Evolutionary conservation across 2,113 vertebrate species (phyloP), one percentile per base, ranked within the genome.

Genomic region (Elephas maximus): DNA sequence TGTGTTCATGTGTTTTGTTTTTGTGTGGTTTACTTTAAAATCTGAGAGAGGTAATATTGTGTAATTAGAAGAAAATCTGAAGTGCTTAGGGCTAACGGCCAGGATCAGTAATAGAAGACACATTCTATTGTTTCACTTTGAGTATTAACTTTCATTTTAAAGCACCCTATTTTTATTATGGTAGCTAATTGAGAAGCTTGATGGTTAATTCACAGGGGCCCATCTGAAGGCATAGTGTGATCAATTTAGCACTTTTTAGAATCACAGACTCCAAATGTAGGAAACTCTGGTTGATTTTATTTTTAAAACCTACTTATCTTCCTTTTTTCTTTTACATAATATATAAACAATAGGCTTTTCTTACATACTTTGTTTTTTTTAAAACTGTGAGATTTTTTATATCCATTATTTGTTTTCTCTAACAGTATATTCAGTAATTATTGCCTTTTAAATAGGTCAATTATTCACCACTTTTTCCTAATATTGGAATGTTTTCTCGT

Each of bases 61-160:
- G 33, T 81, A 79, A 62, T 88, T 91, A 90, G 63, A 85, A 96
- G 92, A 93, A 95, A 69, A 91, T 91, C 33, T 93, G 87, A 93
- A 92, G 28, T 76, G 33, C 33, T 82, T 60, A 48, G 23, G 33
- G 23, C 80, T 63, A 57, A 63, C 18, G 67, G 51, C 53, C 77
- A 53, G 44, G 10, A 67, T 71, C 57, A 37, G 62, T 62, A 89
- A 87, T 48, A 90, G 85, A 94, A 90, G 69, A 81, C 78, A 82
- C 17, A 67, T 30, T 73, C 26, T 95, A 0, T 81, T 80, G 51
- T 90, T 69, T 95, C 44, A 53, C 37, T 83, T 62, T 88, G 77
- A 81, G 21, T 60, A 17, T 88, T 88, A 90, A 65, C 65, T 95
- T 84, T 63, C 79, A 81, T 80, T 84, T 93, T 80, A 60, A 30